phyloP scores from a whole-genome alignment of 2,888 invertebrate species.

The Tetranychus truncatus region DNA sequence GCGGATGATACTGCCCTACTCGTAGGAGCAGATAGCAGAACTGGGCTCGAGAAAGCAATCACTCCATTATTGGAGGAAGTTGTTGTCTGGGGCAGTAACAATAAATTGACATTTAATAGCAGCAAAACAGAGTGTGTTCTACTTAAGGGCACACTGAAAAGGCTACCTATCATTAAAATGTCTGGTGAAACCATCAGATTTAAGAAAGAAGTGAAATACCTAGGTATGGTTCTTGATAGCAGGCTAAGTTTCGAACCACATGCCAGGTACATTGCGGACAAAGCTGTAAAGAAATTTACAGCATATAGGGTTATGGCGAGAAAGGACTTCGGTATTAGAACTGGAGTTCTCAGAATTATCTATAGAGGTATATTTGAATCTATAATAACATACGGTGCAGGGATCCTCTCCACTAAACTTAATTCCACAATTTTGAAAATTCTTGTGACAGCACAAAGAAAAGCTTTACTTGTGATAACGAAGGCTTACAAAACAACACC shows the following conservation, averaged over 20 bases:
- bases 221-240: neutral
- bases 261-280: neutral
- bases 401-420: neutral
- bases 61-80: neutral
- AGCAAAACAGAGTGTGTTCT: neutral
- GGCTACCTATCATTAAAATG: neutral
- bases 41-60: neutral
- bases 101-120: neutral
- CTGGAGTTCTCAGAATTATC: neutral
- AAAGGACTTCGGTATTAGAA: neutral
- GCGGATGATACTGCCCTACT: conserved; percentile 1
- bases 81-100: neutral
- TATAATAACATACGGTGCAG: neutral
- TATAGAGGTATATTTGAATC: neutral
- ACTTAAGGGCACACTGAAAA: neutral
- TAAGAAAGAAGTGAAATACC: neutral
- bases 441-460: neutral
- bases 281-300: neutral
- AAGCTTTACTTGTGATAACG: neutral
- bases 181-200: neutral
- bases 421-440: neutral
- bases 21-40: neutral
- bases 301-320: neutral
- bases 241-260: neutral
- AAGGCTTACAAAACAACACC: neutral